These are phyloP conservation scores for Chiloscyllium punctatum DNA, from an alignment of 2,797 vertebrate genomes.

Conservation along the genomic window DNA sequence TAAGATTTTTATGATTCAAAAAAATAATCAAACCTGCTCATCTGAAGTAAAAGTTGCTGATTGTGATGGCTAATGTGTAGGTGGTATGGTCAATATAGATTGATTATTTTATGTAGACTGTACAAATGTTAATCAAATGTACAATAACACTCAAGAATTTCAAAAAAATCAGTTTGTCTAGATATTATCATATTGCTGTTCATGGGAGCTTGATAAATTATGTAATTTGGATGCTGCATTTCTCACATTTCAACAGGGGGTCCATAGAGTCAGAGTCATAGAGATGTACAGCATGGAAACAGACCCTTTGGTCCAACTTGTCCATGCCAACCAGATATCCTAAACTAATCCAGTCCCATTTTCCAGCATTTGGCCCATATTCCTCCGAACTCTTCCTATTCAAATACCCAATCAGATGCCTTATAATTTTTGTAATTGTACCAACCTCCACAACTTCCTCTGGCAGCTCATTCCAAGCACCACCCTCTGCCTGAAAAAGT, in stretches of 20 bases:
- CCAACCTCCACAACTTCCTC: no score
- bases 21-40: not conserved
- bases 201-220: not conserved
- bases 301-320: no score
- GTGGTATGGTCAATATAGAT: not conserved
- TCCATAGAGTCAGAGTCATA: no score
- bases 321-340: no score
- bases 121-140: not conserved
- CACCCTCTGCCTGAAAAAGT: no score
- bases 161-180: not conserved
- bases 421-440: no score
- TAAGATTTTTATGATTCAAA: not conserved
- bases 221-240: not conserved
- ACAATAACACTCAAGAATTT: not conserved
- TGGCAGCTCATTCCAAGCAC: no score
- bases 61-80: not conserved
- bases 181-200: not conserved
- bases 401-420: no score
- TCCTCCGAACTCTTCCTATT: no score
- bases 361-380: no score
- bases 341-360: no score
- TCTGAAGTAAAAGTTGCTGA: not conserved
- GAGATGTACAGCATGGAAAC: no score
- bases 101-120: not conserved
- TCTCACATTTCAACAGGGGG: not conserved